Evolutionary conservation across 30 jellyfish, hydroid and myxozoan genomes (phyloP), one percentile per base, ranked within the genome.

Genomic region (Morbakka virulenta): DNA sequence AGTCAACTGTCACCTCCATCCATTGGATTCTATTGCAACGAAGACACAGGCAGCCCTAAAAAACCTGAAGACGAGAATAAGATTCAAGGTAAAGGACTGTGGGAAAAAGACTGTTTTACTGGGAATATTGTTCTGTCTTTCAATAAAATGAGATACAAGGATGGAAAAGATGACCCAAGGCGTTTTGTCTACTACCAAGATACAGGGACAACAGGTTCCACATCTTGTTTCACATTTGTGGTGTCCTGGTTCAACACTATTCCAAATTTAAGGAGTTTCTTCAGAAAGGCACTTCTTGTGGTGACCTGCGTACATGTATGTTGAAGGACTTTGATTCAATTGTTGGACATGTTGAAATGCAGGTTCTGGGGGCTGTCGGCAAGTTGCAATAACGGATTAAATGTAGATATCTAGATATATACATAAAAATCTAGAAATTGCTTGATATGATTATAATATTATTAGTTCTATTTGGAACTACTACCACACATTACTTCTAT

Each of bases 171-270:
- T 41, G 76, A 36, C 32, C 84, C 84, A 11, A 52, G 17, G 29
- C 74, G 84, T 4, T 72, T 72, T 25, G 25, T 50, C 76, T 64
- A 31, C 64, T 79, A 20, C 87, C 87, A 35, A 28, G 89, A 64
- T 64, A 3, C 30, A 66, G 83, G 25, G 89, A 85, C 25, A 79
- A 79, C 48, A 14, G 89, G 26, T 52, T 79, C 4, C 89, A 79
- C 62, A 79, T 79, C 1, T 63, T 79, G 26, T 79, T 79, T 62
- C 85, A 79, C 67, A 26, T 79, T 32, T 68, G 85, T 79, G 89
- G 89, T n/a, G 52, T 64, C 41, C 52, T 47, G 31, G 51, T 79
- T 73, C 75, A 34, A 41, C 53, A 79, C 48, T 47, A 79, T 47
- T 33, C 23, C 50, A 25, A 20, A 35, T 64, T 64, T 25, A 28